Evolutionary conservation across 2,888 invertebrate species (phyloP), one percentile per base, ranked within the genome.

Genomic region (Rosalia funebris): DNA sequence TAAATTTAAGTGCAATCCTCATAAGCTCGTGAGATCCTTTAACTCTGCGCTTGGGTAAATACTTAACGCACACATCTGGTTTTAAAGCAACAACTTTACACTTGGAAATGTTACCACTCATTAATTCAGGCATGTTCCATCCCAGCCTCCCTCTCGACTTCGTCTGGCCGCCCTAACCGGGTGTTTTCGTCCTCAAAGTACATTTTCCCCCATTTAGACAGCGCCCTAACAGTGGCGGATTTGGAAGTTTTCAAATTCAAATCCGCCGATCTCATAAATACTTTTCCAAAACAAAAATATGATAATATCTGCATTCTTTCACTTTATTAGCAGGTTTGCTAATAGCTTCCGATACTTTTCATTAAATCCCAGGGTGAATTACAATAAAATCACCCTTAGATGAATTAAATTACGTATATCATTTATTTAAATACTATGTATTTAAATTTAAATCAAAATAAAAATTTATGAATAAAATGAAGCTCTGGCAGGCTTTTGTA

Each of bases 21-120:
- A 71, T 71, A 73, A 75, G 69, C 68, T 71, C 69, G 69, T 65
- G 67, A 71, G 69, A 69, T 72, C 70, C 66, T 70, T 67, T 67
- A 71, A 70, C 69, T 70, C 67, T 68, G 65, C 70, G 72, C 69
- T 63, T 69, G 67, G 68, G 73, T 73, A 75, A 73, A 75, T 75
- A 72, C 68, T 73, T 71, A 34, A 72, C 72, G 73, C 72, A 74
- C 74, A 70, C 74, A 73, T 75, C 74, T 75, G 74, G 71, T 72
- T 71, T 72, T 71, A 73, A 69, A 72, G 71, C 73, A 67, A 70
- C 75, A 75, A 75, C 75, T 75, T 74, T 73, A 71, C 75, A 75
- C 75, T 74, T 72, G 73, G 73, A 76, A 75, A 75, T 76, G 75
- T 75, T 74, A 75, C 74, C 75, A 75, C 73, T 74, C 73, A 73